Percentiles rank a stretch among this genome's conserved stretches.
Conservation (phyloP, 2,797 vertebrate species). For the Corythornis leucogaster region DNA sequence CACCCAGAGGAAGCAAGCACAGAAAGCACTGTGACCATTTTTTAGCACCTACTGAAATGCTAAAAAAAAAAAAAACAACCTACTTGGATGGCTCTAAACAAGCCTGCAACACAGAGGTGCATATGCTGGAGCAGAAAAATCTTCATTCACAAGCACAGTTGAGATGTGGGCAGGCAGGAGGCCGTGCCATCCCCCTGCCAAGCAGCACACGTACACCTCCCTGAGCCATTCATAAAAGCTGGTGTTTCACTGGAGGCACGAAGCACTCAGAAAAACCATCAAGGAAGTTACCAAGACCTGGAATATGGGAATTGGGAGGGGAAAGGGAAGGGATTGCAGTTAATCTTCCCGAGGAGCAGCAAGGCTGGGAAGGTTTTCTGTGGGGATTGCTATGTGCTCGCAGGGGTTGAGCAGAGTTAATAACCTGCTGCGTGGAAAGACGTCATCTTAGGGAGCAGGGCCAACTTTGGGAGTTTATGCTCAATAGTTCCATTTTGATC, state of each 20-base stretch:
- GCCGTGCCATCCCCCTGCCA: fast-evolving
- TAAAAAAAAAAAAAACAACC: neutral
- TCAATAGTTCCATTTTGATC: neutral
- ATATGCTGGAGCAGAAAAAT: neutral
- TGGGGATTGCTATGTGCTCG: fast-evolving
- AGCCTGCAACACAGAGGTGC: neutral
- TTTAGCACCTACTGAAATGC: neutral
- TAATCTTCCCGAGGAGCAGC: neutral
- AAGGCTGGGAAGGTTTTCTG: neutral
- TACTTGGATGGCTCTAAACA: neutral
- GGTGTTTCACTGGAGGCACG: neutral
- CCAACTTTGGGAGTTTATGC: neutral
- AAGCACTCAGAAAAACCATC: neutral
- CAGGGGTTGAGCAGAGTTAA: neutral
- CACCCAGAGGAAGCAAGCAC: fast-evolving
- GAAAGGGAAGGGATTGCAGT: neutral
- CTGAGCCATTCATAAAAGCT: neutral
- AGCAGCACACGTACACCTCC: neutral
- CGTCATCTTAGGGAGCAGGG: neutral
- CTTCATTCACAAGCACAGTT: neutral
- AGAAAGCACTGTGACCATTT: fast-evolving
- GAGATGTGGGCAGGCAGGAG: neutral
- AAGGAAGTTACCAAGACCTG: neutral
- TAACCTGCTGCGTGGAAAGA: neutral
- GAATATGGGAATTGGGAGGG: neutral